Base-by-base conservation (phyloP, 2,888 invertebrate species). In the Uropetala carovei region DNA sequence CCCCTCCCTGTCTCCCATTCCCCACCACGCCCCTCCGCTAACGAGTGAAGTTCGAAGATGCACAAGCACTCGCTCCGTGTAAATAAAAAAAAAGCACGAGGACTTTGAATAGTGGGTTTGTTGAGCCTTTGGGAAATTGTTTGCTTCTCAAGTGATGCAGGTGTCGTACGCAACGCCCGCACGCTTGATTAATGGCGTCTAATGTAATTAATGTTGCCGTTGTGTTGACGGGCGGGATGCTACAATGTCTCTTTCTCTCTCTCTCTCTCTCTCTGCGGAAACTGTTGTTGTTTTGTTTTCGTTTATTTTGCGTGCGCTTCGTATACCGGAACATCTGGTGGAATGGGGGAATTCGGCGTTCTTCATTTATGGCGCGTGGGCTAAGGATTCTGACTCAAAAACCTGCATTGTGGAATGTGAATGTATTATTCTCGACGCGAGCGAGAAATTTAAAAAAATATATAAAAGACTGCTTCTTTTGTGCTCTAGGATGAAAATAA, bases 171-270 rank as follows among this genome's bases (percentile, higher is more conserved):
- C 14, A 27, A 13, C 27, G 22, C 75, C 27, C 13, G 18, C 11
- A 14, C 22, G 27, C 75, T 75, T 75, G 75, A 75, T 75, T 75
- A 75, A 75, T 75, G 75, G 75, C 75, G 75, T 27, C 75, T 75
- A 75, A 75, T 75, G 75, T 75, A 75, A 75, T 75, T 75, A 75
- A 75, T 75, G 75, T 75, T 75, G 22, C 75, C 75, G 75, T 75
- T 75, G 22, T 27, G 75, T 27, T 27, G 75, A 27, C 27, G 75
- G 75, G 22, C 22, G 75, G 75, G 75, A 16, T 18, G 27, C 27
- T 22, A 75, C 75, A 75, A 22, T 27, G 75, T 5, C 75, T 27
- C 75, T 22, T 75, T 75, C 22, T 75, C 22, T 75, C 22, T 13
- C 27, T 13, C 75, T 0, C 22, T 75, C 27, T n/a, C n/a, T 75